Evolutionary conservation across 2,113 vertebrate genomes (phyloP).

Genomic region (Ahaetulla prasina): DNA sequence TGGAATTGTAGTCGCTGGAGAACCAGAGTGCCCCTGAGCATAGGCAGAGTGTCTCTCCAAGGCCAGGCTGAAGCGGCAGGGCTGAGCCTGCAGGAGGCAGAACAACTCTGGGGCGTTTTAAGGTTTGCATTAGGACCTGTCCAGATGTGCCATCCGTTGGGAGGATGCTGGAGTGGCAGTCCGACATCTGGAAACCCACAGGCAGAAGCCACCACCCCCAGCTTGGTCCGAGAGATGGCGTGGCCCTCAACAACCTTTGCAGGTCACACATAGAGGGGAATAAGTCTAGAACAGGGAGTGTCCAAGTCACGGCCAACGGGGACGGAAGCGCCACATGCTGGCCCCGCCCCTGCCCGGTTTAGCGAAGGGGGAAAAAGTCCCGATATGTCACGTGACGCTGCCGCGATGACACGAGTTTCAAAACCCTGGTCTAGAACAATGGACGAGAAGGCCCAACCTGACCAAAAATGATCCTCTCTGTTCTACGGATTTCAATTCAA

Average conservation of each 20-base stretch:
- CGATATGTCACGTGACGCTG: no score
- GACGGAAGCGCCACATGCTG: no score
- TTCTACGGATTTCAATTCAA: background rate
- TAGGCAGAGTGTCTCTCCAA: no score
- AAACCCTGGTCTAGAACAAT: background rate
- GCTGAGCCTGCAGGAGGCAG: background rate
- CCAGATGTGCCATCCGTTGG: background rate
- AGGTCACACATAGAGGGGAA: background rate
- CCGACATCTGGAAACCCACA: background rate
- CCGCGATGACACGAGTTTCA: no score
- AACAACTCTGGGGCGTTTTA: fast-evolving
- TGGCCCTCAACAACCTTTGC: background rate
- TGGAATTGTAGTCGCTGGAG: background rate
- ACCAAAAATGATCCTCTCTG: background rate
- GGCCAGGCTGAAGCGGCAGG: background rate
- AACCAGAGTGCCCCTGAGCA: background rate
- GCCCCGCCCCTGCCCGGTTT: no score
- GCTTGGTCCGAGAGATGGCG: no score
- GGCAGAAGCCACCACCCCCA: fast-evolving
- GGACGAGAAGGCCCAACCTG: no score
- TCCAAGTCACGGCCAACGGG: no score
- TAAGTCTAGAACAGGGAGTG: background rate
- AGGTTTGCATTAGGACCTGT: background rate
- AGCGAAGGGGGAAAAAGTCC: no score
- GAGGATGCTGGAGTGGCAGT: background rate